Conservation (phyloP, 2,113 vertebrate species). For the Pungitius pungitius region DNA sequence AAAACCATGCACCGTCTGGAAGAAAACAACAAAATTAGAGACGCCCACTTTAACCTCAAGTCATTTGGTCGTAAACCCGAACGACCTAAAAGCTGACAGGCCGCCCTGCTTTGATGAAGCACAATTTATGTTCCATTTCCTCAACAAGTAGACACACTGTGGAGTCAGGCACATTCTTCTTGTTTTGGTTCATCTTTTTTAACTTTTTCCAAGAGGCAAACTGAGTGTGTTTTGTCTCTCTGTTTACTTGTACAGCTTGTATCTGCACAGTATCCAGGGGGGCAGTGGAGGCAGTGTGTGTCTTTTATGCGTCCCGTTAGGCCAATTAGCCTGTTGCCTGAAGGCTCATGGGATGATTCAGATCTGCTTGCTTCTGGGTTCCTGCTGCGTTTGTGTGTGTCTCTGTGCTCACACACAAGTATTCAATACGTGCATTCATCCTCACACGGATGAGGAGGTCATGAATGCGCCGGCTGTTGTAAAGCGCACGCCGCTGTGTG, state of each 20-base stretch:
- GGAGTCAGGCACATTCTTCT: background rate
- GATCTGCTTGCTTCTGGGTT: background rate
- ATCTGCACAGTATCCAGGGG: background rate
- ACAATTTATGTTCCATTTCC: constrained; percentile 40
- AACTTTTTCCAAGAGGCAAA: background rate
- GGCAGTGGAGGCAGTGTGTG: background rate
- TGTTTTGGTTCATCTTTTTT: background rate
- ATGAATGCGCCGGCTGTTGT: constrained; percentile 17
- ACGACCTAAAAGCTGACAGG: background rate
- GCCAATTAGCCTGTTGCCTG: background rate
- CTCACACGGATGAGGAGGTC: constrained; percentile 11
- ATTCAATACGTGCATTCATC: background rate
- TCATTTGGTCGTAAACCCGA: constrained; percentile 23
- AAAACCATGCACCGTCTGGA: background rate
- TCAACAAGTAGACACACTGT: constrained; percentile 11
- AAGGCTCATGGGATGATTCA: constrained; percentile 10
- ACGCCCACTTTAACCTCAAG: constrained; percentile 18
- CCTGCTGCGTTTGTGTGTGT: background rate
- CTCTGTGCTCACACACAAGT: constrained; percentile 4
- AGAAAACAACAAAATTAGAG: constrained; percentile 35
- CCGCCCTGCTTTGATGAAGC: constrained; percentile 31
- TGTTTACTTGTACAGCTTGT: constrained; percentile 21
- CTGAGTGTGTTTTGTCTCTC: background rate
- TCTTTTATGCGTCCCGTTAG: constrained; percentile 1
- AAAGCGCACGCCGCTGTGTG: constrained; percentile 42